A percentile compares a stretch with the other conserved stretches of the same genome.
Conservation (phyloP, 2,888 invertebrate genomes). For the Sarcophaga carnaria region DNA sequence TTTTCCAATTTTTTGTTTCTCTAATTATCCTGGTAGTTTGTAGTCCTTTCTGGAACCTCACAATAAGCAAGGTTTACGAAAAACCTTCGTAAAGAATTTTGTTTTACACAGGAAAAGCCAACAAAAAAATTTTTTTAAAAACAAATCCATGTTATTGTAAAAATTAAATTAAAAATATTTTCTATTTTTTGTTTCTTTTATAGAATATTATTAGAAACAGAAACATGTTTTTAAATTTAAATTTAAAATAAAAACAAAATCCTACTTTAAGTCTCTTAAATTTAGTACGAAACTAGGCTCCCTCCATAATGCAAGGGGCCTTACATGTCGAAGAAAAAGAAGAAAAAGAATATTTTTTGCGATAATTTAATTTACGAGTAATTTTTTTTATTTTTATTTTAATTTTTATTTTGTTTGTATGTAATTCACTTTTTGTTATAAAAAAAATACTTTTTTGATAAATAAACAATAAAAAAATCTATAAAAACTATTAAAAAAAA, state of each 20-base stretch:
- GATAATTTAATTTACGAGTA: slow-evolving; percentile 14
- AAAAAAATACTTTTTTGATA: slow-evolving; percentile 56
- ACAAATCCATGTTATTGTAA: too few relatives aligned
- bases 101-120: slow-evolving; percentile 6
- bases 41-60: neutral
- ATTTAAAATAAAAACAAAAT: slow-evolving; percentile 17
- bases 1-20: neutral
- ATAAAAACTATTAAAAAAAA: slow-evolving; percentile 20
- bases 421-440: slow-evolving; percentile 56
- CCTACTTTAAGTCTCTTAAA: slow-evolving; percentile 65
- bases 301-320: neutral
- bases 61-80: too few relatives aligned
- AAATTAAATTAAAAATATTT: too few relatives aligned
- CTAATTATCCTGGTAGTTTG: slow-evolving; percentile 38
- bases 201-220: too few relatives aligned
- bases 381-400: neutral
- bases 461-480: slow-evolving; percentile 61
- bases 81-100: too few relatives aligned
- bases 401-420: slow-evolving; percentile 11
- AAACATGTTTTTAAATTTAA: neutral
- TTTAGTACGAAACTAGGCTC: slow-evolving; percentile 53
- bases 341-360: slow-evolving; percentile 16
- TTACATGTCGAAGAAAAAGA: neutral
- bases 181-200: too few relatives aligned
- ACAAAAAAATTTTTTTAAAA: neutral